Base-by-base conservation (phyloP, 2,113 vertebrate species). In the Sinocyclocheilus anshuiensis region DNA sequence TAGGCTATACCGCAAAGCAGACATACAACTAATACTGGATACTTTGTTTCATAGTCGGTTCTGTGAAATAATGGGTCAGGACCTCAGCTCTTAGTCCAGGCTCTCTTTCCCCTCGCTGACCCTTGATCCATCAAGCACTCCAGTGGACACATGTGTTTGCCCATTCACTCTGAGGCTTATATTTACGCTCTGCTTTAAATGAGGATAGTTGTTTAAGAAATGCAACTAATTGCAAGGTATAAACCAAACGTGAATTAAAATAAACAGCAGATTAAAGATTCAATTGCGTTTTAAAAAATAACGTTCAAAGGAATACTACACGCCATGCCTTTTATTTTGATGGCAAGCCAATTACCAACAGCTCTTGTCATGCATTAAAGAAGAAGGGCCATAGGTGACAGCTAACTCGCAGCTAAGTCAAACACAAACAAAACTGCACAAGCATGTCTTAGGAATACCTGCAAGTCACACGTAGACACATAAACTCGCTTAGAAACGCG, bases 51-150 rank as follows among this genome's bases (percentile, higher is more conserved):
- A 76, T 48, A 83, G 76, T 86, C 92, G 83, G 86, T 86, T 92
- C 87, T 88, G 71, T 90, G 90, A 89, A 91, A 90, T 92, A 89
- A 87, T 88, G 89, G 94, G 93, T 95, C 93, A 90, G 89, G 93
- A 94, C 92, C 93, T 83, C 75, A 55, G 59, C 87, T 91, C 88
- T 91, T 84, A 89, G 61, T 79, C 72, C 84, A 89, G 86, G 83
- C 89, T 69, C 90, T 88, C 85, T 57, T 90, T 92, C 89, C 93
- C 93, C 92, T 93, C 77, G 86, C 89, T 91, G 89, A 90, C 88
- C 93, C 94, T 90, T 91, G 90, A 90, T 91, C 90, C 89, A 91
- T 88, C 87, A 92, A 90, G 89, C 91, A 92, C 92, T 93, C 90
- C 87, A 92, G 85, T 83, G 88, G 86, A 89, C 90, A 90, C 74